A percentile compares a stretch with the other conserved stretches of the same genome.
Conservation (phyloP, 2,113 vertebrate genomes). For the Corapipo altera region DNA sequence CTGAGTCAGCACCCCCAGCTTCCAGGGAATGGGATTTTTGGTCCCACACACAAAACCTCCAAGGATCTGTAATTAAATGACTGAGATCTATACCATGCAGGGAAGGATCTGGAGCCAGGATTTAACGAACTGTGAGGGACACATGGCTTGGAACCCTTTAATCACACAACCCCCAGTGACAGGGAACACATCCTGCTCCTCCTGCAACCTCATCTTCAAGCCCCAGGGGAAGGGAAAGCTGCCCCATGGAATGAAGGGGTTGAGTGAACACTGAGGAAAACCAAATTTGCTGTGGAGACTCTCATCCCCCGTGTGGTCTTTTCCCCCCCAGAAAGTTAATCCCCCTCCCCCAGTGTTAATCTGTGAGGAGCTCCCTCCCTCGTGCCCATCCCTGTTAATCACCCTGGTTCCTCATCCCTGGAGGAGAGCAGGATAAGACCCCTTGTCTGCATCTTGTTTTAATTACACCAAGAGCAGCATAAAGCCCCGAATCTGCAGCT, state of each 20-base stretch:
- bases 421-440: neutral
- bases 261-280: neutral
- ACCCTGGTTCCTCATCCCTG: neutral
- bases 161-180: neutral
- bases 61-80: neutral
- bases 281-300: neutral
- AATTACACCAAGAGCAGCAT: neutral
- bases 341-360: neutral
- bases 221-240: neutral
- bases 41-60: neutral
- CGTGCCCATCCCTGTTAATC: neutral
- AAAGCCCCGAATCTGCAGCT: neutral
- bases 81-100: fast-evolving
- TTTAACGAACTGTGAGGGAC: neutral
- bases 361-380: neutral
- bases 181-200: neutral
- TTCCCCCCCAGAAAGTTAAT: neutral
- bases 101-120: neutral
- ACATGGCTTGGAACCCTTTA: neutral
- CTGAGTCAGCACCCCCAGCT: neutral
- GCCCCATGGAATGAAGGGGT: fast-evolving
- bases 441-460: neutral
- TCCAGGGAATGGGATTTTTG: neutral
- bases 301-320: neutral
- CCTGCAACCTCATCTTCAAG: neutral